Evolutionary conservation across 2,888 invertebrate genomes (phyloP).

Genomic region (Syritta pipiens): DNA sequence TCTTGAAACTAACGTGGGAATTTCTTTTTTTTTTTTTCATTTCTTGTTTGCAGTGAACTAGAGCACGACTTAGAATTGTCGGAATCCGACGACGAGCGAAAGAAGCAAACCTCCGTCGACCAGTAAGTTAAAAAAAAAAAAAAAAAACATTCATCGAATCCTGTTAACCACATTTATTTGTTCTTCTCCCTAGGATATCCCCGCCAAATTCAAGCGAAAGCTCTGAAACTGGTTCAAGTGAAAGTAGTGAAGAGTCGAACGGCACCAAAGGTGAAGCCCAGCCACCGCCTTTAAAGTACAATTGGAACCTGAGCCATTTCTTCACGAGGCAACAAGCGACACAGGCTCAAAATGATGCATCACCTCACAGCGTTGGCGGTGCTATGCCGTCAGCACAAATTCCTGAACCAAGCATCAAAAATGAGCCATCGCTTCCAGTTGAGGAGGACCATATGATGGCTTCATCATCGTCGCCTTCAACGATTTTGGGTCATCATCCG

Average conservation of each 20-base stretch:
- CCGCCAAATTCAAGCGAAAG: slow-evolving; percentile 82
- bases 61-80: slow-evolving; percentile 87
- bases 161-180: not conserved
- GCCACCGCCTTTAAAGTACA: slow-evolving; percentile 74
- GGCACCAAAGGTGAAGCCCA: slow-evolving; percentile 74
- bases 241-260: slow-evolving; percentile 77
- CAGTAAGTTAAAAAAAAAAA: slow-evolving; percentile 73
- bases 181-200: slow-evolving; percentile 78
- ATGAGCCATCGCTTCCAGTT: slow-evolving; percentile 73
- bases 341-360: slow-evolving; percentile 72
- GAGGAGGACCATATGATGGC: slow-evolving; percentile 72
- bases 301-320: slow-evolving; percentile 75
- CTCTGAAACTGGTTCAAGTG: slow-evolving; percentile 77
- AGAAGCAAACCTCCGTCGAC: slow-evolving; percentile 78
- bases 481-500: slow-evolving; percentile 70
- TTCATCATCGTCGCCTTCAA: slow-evolving; percentile 70
- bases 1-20: not conserved
- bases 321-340: slow-evolving; percentile 74
- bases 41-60: slow-evolving; percentile 80
- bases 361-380: slow-evolving; percentile 69
- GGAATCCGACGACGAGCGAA: slow-evolving; percentile 88
- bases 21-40: slow-evolving; percentile 36
- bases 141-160: not conserved
- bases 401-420: slow-evolving; percentile 69
- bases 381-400: slow-evolving; percentile 51